A percentile compares a stretch with the other conserved stretches of the same genome.
Conservation (phyloP, 2,888 invertebrate species). For the Xestia xanthographa region DNA sequence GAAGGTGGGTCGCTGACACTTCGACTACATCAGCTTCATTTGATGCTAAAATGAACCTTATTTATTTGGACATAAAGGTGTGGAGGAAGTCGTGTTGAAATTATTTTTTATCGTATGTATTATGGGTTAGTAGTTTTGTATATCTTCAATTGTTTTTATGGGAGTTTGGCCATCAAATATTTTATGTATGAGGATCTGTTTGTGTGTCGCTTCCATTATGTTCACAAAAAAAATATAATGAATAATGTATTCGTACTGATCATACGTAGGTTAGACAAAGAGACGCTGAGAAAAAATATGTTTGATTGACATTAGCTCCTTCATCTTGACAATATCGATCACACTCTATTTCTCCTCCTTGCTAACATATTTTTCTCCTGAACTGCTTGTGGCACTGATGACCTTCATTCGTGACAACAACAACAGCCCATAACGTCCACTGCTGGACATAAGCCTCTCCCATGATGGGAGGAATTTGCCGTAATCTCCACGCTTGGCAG, state of each 20-base stretch:
- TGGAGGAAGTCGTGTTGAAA: conserved; percentile 11
- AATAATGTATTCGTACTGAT: background rate
- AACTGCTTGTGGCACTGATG: too few relatives aligned
- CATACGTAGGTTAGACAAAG: background rate
- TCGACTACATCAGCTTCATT: background rate
- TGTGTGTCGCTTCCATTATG: background rate
- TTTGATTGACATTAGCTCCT: too few relatives aligned
- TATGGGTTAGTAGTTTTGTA: conserved; percentile 68
- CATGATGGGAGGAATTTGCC: too few relatives aligned
- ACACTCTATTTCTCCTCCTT: too few relatives aligned
- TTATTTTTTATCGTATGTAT: conserved; percentile 30
- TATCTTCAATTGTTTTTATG: conserved; percentile 57
- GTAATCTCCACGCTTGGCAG: too few relatives aligned
- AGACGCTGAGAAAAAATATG: background rate
- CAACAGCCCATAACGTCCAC: too few relatives aligned
- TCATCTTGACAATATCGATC: too few relatives aligned
- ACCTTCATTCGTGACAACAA: too few relatives aligned
- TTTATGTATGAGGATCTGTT: conserved; percentile 2
- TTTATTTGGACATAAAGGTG: rapidly evolving
- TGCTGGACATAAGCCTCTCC: too few relatives aligned
- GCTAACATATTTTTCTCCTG: too few relatives aligned
- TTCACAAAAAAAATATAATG: background rate
- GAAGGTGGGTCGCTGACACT: conserved; percentile 61
- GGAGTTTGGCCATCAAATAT: conserved; percentile 1
- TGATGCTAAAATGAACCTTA: conserved; percentile 37